These are phyloP conservation scores for Dolichopus griseipennis DNA, from an alignment of 2,888 invertebrate genomes.

Conservation along the genomic window DNA sequence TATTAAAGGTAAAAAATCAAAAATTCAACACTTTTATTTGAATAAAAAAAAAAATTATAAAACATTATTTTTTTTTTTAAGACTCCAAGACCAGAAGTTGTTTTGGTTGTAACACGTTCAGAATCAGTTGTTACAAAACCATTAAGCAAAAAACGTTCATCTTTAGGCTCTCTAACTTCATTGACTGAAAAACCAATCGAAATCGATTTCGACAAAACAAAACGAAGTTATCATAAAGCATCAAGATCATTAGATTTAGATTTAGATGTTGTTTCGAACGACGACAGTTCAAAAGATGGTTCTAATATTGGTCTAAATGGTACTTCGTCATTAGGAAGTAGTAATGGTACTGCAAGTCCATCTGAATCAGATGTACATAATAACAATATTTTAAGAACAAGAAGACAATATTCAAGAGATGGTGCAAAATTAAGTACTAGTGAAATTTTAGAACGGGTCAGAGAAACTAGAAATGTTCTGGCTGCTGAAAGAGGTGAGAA, in stretches of 20 bases:
- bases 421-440: constrained; percentile 39
- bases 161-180: constrained; percentile 41
- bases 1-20: constrained; percentile 62
- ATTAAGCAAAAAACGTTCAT: constrained; percentile 41
- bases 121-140: constrained; percentile 39
- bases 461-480: constrained; percentile 38
- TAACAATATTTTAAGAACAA: constrained; percentile 24
- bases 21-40: constrained; percentile 17
- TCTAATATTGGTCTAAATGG: neutral
- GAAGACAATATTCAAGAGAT: constrained; percentile 37
- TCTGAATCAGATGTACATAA: constrained; percentile 19
- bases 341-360: constrained; percentile 23
- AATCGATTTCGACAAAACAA: constrained; percentile 35
- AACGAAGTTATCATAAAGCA: constrained; percentile 40
- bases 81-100: constrained; percentile 71
- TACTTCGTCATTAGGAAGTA: constrained; percentile 18
- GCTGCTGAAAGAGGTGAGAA: constrained; percentile 39
- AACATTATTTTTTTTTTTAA: constrained; percentile 32
- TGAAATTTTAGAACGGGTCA: constrained; percentile 39
- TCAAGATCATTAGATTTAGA: constrained; percentile 41
- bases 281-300: constrained; percentile 22
- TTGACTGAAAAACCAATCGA: constrained; percentile 40
- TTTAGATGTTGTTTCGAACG: constrained; percentile 40
- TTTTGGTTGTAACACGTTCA: constrained; percentile 62
- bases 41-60: constrained; percentile 5